phyloP scores from a whole-genome alignment of 2,888 invertebrate species.

The Cerastis rubricosa region DNA sequence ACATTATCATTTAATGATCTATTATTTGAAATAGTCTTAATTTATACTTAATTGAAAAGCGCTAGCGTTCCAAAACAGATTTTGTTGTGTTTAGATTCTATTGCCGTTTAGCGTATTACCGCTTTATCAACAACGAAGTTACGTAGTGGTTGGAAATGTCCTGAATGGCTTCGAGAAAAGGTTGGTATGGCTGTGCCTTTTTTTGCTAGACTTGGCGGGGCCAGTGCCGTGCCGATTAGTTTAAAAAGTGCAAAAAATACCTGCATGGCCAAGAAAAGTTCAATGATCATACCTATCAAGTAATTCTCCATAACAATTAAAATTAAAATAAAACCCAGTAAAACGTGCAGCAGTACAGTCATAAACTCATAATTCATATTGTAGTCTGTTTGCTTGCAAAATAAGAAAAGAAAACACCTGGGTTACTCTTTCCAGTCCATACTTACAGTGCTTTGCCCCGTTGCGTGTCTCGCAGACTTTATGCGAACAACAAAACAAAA shows the following conservation, averaged over 20 bases:
- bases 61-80: too few species aligned
- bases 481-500: conserved; percentile 49
- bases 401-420: conserved; percentile 2
- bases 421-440: background rate
- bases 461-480: conserved; percentile 44
- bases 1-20: too few species aligned
- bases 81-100: too few species aligned
- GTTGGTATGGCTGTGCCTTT: too few species aligned
- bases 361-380: conserved; percentile 2
- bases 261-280: background rate
- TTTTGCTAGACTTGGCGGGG: too few species aligned
- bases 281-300: background rate
- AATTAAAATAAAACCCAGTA: conserved; percentile 11
- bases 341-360: conserved; percentile 10
- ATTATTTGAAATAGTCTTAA: too few species aligned
- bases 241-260: background rate
- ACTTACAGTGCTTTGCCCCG: conserved; percentile 27
- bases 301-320: background rate
- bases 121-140: too few species aligned
- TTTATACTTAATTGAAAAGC: too few species aligned
- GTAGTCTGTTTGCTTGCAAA: conserved; percentile 2
- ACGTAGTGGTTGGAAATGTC: too few species aligned
- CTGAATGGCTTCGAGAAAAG: too few species aligned
- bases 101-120: too few species aligned
- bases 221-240: too few species aligned